Evolutionary conservation across 1,140 invertebrate species (phyloP), one percentile per base, ranked within the genome.

Genomic region (Condylostylus longicornis): DNA sequence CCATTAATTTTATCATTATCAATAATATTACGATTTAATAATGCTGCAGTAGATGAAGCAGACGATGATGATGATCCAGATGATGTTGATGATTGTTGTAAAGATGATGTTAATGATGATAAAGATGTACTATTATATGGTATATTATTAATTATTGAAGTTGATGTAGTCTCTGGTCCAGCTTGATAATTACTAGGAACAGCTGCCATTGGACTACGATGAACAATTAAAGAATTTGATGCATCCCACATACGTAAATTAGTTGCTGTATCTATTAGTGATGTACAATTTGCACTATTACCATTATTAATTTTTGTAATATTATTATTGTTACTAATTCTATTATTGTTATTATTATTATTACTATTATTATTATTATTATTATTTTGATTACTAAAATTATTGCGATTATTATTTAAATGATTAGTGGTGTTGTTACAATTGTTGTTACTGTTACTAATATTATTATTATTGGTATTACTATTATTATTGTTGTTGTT

Each of bases 1-100:
- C 66, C 67, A 43, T 63, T 62, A 33, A 67, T 45, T 36, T 67
- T 67, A 40, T 67, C 64, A 41, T 53, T 60, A 33, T 54, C 50
- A 29, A 56, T 60, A 35, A 49, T 39, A 35, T 23, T 27, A n/a
- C 25, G 15, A 12, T 22, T 35, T 4, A 38, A 18, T 10, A 33
- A 18, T 21, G 32, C 7, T 30, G 45, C 39, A 13, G 42, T 33
- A 33, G 40, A 31, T 35, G 25, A 27, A 15, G 38, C 39, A 30
- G 29, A 35, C 28, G 37, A 33, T 37, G 20, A 38, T 34, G 33
- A 19, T 35, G 22, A 27, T 37, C 25, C 22, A 19, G 35, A 18
- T 34, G 36, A 25, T 42, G 30, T 30, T 40, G 25, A 21, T 35
- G 29, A 18, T 39, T 21, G 23, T 35, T 18, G 29, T 32, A 25